Percentiles rank a stretch among this genome's conserved stretches.
phyloP scores from a whole-genome alignment of 2,113 vertebrate species.

The Barnardius zonarius region DNA sequence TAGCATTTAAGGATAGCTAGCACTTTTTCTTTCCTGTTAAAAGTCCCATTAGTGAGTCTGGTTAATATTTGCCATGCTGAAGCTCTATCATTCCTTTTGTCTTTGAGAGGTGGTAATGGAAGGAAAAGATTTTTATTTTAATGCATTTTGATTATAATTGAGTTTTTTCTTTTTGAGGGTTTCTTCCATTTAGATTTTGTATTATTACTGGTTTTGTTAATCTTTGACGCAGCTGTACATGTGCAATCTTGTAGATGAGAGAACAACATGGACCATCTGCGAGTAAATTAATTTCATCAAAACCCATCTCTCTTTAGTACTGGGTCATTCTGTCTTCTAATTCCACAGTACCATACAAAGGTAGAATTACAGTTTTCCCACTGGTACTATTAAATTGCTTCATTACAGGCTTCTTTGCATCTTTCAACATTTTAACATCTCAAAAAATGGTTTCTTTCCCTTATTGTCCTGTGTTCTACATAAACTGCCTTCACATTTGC shows the following conservation, averaged over 20 bases:
- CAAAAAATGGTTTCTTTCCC: not conserved
- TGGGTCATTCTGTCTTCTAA: not conserved
- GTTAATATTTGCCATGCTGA: not conserved
- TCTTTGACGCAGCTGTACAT: not conserved
- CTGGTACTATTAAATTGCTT: constrained; percentile 32
- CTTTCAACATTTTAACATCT: constrained; percentile 5
- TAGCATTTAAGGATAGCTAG: not conserved
- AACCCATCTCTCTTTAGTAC: not conserved
- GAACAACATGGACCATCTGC: not conserved
- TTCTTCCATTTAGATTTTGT: not conserved
- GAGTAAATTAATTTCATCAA: not conserved
- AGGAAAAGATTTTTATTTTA: not conserved
- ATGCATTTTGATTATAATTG: not conserved
- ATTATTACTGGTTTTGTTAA: not conserved
- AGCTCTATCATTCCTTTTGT: not conserved
- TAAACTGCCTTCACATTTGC: not conserved
- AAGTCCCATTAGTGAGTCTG: not conserved
- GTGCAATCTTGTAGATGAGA: not conserved
- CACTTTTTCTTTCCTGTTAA: not conserved
- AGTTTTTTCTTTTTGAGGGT: not conserved
- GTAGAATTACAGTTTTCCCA: constrained; percentile 47
- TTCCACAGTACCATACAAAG: constrained; percentile 12
- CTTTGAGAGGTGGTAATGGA: not conserved
- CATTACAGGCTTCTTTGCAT: constrained; percentile 31
- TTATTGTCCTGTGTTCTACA: not conserved